Evolutionary conservation across 2,113 vertebrate genomes (phyloP), one percentile per base, ranked within the genome.

Genomic region (Prochilodus magdalenae): DNA sequence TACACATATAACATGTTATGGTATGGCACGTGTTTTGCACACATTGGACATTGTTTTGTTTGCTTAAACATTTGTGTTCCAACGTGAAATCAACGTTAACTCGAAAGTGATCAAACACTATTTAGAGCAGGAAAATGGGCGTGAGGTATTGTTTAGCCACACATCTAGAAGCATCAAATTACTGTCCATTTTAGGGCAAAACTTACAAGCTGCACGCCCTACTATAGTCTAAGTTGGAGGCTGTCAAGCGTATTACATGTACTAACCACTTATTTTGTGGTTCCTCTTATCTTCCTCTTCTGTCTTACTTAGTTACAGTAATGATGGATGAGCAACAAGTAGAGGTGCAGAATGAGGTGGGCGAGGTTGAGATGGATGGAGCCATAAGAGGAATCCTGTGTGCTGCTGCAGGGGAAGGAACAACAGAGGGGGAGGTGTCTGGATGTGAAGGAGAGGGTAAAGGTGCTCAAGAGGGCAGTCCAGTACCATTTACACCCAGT

Each of bases 261-360:
- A 44, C 40, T 44, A 10, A 10, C 36, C 40, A 44, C 40, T 65
- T 33, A 10, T 49, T 71, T 70, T 47, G 15, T 49, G n/a, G n/a
- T 20, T 57, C 15, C 60, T 30, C 67, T 16, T 82, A 59, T 40
- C 30, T 86, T 10, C 15, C 60, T 30, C 67, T 16, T 82, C 57
- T 40, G 27, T 86, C 7, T 62, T 77, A 20, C 20, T 2, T 72
- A 86, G 85, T 86, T 69, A 86, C 75, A 86, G 91, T 88, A 26
- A 84, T 88, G 44, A 86, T 88, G 69, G 24, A 71, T 1, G 79
- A 87, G 70, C 88, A 89, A 22, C 85, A 90, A 4, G 80, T 73
- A 20, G 85, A 86, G 44, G 72, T 81, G 22, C 84, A 86, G 20
- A 27, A 15, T 11, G n/a, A 77, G 0, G 66, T 85, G 20, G 88